Evolutionary conservation across 2,888 invertebrate genomes (phyloP).

Genomic region (Oegoconia quadripuncta): DNA sequence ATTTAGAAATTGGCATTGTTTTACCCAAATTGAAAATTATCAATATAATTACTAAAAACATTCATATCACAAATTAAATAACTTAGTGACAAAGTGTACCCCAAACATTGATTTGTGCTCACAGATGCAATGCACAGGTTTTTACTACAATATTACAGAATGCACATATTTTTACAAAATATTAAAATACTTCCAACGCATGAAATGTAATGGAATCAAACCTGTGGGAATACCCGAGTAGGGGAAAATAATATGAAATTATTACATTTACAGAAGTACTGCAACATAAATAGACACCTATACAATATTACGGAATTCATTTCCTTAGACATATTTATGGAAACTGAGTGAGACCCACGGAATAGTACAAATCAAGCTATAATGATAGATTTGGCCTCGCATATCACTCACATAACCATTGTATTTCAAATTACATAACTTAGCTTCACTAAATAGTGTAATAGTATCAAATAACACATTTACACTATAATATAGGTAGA

Average conservation of each 20-base stretch:
- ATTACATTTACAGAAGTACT: no score
- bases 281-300: no score
- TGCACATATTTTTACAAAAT: no score
- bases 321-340: not conserved
- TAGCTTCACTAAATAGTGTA: conserved; percentile 23
- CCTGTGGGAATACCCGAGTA: no score
- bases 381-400: not conserved
- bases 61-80: conserved; percentile 38
- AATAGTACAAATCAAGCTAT: not conserved
- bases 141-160: not conserved
- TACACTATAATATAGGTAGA: no score
- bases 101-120: conserved; percentile 28
- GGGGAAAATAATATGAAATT: no score
- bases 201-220: no score
- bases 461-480: no score
- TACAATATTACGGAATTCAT: no score
- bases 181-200: no score
- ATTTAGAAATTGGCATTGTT: conserved; percentile 26
- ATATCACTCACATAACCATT: conserved; percentile 1
- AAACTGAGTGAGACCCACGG: not conserved
- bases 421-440: conserved; percentile 15
- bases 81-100: conserved; percentile 23
- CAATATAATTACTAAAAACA: conserved; percentile 26
- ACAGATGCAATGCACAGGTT: conserved; percentile 1
- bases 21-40: conserved; percentile 13